Conservation (phyloP, 2,888 invertebrate genomes). For the Cephalotes varians region DNA sequence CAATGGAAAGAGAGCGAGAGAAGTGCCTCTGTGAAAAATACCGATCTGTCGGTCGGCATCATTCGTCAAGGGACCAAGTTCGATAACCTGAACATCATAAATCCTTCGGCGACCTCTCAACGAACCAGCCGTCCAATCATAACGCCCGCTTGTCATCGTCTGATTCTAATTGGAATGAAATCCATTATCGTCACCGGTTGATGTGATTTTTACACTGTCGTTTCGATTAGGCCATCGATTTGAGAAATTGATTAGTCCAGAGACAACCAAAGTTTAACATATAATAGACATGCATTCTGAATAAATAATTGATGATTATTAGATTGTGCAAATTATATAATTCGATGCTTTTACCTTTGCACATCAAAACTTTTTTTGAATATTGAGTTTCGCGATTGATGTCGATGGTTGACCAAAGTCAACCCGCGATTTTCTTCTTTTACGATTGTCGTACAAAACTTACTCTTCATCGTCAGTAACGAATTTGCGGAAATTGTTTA, state of each 20-base stretch:
- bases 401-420: too few relatives aligned
- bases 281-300: background rate
- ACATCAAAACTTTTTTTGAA: too few relatives aligned
- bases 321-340: too few relatives aligned
- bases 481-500: too few relatives aligned
- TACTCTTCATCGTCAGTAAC: too few relatives aligned
- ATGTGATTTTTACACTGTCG: background rate
- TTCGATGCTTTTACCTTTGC: too few relatives aligned
- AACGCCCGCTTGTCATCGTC: conserved; percentile 66
- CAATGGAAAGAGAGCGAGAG: background rate
- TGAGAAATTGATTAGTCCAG: background rate
- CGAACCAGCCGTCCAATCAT: conserved; percentile 46
- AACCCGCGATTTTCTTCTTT: too few relatives aligned
- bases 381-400: too few relatives aligned
- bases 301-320: background rate
- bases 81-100: conserved; percentile 60
- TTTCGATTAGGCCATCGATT: background rate
- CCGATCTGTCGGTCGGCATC: background rate
- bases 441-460: too few relatives aligned
- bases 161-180: conserved; percentile 53
- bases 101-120: conserved; percentile 65
- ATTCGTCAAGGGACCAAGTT: conserved; percentile 29
- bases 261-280: background rate
- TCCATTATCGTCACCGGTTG: conserved; percentile 29
- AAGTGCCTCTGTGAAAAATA: conserved; percentile 28